A percentile compares a stretch with the other conserved stretches of the same genome.
Evolutionary conservation across 1,140 invertebrate species (phyloP).

Genomic region (Drosophila tsacasi): DNA sequence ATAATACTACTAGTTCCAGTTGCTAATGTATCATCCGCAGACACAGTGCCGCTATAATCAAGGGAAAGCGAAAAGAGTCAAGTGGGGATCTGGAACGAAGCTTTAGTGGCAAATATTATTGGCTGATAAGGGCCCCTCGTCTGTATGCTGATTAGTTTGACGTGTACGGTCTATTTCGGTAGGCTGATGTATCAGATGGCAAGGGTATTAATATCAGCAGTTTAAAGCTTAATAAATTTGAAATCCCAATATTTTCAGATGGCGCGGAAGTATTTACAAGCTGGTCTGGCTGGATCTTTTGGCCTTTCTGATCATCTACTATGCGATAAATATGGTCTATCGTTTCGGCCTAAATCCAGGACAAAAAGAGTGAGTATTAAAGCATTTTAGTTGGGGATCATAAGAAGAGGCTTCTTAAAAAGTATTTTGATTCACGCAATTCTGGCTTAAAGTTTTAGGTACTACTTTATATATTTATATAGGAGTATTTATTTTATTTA

Average conservation of each 20-base stretch:
- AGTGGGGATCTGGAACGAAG: conserved; percentile 35
- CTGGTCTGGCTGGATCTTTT: conserved; percentile 96
- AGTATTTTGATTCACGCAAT: neutral
- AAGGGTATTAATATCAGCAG: conserved; percentile 6
- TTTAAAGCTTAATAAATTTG: neutral
- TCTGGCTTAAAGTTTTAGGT: neutral
- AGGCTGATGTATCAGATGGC: conserved; percentile 35
- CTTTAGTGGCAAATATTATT: conserved; percentile 12
- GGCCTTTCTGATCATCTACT: conserved; percentile 94
- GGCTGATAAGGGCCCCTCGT: conserved; percentile 26
- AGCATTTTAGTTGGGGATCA: neutral
- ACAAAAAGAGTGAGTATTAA: conserved; percentile 91
- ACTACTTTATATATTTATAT: neutral
- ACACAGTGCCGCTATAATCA: conserved; percentile 48
- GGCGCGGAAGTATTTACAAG: conserved; percentile 98
- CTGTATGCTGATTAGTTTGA: conserved; percentile 46
- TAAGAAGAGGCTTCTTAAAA: neutral
- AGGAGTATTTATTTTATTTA: neutral
- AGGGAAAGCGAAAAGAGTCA: conserved; percentile 12
- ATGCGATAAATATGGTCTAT: conserved; percentile 94
- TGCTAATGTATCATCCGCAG: conserved; percentile 28
- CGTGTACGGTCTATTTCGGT: conserved; percentile 56
- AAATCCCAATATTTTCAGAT: conserved; percentile 89
- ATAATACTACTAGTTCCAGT: conserved; percentile 12
- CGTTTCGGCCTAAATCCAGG: conserved; percentile 91